phyloP scores from a whole-genome alignment of 2,888 invertebrate species.

The Tipula confusa region DNA sequence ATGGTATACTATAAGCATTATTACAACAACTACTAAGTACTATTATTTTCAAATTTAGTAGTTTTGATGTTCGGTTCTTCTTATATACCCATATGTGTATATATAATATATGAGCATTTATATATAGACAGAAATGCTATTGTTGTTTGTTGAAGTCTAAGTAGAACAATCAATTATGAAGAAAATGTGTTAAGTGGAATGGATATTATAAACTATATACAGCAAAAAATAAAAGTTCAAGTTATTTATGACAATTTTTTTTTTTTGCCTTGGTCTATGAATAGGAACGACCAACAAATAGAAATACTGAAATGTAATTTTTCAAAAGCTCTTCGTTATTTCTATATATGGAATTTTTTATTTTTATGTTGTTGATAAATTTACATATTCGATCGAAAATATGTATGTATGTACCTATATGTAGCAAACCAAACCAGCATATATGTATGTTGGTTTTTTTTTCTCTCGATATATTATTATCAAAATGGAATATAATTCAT shows the following conservation, averaged over 20 bases:
- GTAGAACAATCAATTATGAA: constrained; percentile 3
- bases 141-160: background rate
- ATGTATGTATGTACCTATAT: too few species aligned
- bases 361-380: background rate
- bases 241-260: background rate
- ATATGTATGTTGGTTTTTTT: background rate
- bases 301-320: background rate
- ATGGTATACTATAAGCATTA: background rate
- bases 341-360: background rate
- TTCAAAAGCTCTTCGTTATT: background rate
- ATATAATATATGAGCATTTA: too few species aligned
- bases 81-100: background rate
- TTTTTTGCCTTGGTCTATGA: background rate
- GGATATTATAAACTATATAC: background rate
- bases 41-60: background rate
- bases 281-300: background rate
- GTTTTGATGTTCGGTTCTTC: background rate
- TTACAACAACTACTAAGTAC: background rate
- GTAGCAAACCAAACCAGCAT: background rate
- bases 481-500: background rate
- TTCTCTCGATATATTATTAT: too few species aligned
- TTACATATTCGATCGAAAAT: background rate
- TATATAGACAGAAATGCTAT: background rate
- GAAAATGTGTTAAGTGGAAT: constrained; percentile 1
- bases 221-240: background rate